Evolutionary conservation across 2,888 invertebrate species (phyloP).

Genomic region (Psococerastis gibbosa): DNA sequence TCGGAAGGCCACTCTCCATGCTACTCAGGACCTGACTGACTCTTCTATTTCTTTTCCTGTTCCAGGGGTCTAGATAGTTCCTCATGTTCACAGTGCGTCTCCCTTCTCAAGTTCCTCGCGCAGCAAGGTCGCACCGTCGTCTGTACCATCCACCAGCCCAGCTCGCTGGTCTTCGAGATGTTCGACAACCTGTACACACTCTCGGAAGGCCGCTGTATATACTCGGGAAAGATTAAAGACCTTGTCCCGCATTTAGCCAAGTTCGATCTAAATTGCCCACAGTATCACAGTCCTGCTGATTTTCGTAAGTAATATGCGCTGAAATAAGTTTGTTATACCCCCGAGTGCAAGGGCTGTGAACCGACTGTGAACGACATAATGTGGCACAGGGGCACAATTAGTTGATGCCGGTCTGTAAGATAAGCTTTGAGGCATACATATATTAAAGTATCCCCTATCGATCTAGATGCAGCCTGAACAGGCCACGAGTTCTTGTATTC

Average conservation of each 20-base stretch:
- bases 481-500: no score
- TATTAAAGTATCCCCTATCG: not conserved
- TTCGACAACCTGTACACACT: conserved; percentile 79
- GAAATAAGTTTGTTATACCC: no score
- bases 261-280: conserved; percentile 62
- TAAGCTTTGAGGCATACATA: not conserved
- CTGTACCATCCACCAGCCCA: conserved; percentile 89
- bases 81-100: conserved; percentile 67
- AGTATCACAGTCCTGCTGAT: conserved; percentile 91
- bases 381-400: no score
- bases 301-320: conserved; percentile 54
- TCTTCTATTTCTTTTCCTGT: no score
- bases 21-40: no score
- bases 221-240: conserved; percentile 52
- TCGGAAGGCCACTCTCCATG: no score
- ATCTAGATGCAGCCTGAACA: no score
- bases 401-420: no score
- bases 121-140: conserved; percentile 67
- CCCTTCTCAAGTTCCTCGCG: conserved; percentile 59
- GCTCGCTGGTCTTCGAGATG: conserved; percentile 79
- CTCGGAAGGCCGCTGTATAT: conserved; percentile 64
- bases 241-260: conserved; percentile 59
- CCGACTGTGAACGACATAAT: no score
- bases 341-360: no score
- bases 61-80: conserved; percentile 83